These are phyloP conservation scores for Zygaena filipendulae DNA, from an alignment of 2,888 invertebrate species.

Conservation along the genomic window DNA sequence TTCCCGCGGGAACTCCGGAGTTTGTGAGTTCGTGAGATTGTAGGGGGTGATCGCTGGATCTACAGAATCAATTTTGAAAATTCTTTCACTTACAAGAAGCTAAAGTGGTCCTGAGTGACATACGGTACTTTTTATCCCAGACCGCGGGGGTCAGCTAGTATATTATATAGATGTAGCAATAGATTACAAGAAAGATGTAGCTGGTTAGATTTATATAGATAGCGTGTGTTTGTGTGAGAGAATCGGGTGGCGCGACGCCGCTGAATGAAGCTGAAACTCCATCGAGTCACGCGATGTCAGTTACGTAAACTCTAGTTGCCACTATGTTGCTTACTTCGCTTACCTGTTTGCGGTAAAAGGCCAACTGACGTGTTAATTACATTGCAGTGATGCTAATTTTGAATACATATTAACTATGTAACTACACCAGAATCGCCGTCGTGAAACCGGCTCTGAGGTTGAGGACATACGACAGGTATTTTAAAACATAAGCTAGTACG, in stretches of 20 bases:
- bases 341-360: slow-evolving; percentile 53
- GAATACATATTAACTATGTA: not conserved
- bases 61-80: too few relatives aligned
- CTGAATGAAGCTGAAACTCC: slow-evolving; percentile 60
- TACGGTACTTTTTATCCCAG: too few relatives aligned
- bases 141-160: too few relatives aligned
- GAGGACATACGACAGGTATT: slow-evolving; percentile 22
- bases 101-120: too few relatives aligned
- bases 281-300: slow-evolving; percentile 43
- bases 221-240: slow-evolving; percentile 10
- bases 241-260: slow-evolving; percentile 24
- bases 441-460: slow-evolving; percentile 14
- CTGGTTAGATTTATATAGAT: too few relatives aligned
- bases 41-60: too few relatives aligned
- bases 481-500: slow-evolving; percentile 30
- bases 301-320: slow-evolving; percentile 50
- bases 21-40: too few relatives aligned
- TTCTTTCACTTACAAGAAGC: too few relatives aligned
- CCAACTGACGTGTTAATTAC: slow-evolving; percentile 50
- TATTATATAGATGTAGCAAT: too few relatives aligned
- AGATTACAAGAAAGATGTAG: too few relatives aligned
- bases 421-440: slow-evolving; percentile 26
- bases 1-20: too few relatives aligned
- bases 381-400: slow-evolving; percentile 36
- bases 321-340: slow-evolving; percentile 37